Conservation (phyloP, 2,797 vertebrate species). For the Sebastes alutus region DNA sequence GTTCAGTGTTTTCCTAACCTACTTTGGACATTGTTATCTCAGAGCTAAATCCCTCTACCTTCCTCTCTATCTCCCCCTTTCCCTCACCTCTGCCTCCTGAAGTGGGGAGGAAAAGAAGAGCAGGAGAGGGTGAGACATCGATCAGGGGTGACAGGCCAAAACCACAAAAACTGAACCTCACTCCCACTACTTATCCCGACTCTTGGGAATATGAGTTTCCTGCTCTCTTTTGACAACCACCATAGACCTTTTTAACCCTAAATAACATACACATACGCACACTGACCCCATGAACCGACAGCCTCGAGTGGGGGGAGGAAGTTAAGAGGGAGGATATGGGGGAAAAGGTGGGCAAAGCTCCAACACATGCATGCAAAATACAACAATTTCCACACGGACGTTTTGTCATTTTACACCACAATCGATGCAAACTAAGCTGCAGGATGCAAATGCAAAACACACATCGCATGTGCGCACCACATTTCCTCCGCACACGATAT, state of each 20-base stretch:
- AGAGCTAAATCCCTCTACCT: constrained; percentile 53
- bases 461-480: constrained; percentile 14
- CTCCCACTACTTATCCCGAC: neutral
- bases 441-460: constrained; percentile 20
- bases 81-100: constrained; percentile 45
- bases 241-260: constrained; percentile 21
- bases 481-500: neutral
- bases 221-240: constrained; percentile 28
- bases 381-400: neutral
- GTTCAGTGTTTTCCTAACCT: constrained; percentile 73
- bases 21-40: constrained; percentile 73
- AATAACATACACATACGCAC: neutral
- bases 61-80: constrained; percentile 24
- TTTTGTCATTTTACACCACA: neutral
- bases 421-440: constrained; percentile 2
- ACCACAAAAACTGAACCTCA: constrained; percentile 12
- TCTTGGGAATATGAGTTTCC: constrained; percentile 34
- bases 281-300: neutral
- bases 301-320: neutral
- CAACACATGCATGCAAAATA: constrained; percentile 3
- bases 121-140: constrained; percentile 26
- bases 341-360: neutral
- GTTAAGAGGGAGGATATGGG: neutral
- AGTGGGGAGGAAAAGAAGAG: constrained; percentile 19
- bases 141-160: constrained; percentile 54